phyloP scores from a whole-genome alignment of 2,797 vertebrate species.

The Myotis vivesi region DNA sequence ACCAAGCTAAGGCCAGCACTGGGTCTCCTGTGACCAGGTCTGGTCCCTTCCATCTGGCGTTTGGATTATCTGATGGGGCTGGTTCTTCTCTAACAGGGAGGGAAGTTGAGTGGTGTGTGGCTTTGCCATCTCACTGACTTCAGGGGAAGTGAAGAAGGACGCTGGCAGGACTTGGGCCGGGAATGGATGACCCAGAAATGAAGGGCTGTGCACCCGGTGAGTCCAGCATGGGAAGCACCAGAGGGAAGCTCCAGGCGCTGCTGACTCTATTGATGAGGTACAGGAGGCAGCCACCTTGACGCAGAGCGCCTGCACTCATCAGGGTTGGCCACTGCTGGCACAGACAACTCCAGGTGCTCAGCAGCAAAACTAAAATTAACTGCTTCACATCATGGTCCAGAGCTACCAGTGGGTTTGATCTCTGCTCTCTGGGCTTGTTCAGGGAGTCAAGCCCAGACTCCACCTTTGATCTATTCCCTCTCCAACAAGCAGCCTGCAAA shows the following conservation, averaged over 20 bases:
- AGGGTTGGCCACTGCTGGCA: not conserved
- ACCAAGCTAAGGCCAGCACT: not conserved
- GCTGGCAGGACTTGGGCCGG: not conserved
- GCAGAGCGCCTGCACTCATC: not conserved
- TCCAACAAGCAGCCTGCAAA: not conserved
- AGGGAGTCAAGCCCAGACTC: not conserved
- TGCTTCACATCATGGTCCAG: not conserved
- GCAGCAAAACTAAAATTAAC: fast-evolving
- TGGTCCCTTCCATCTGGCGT: not conserved
- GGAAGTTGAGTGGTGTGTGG: not conserved
- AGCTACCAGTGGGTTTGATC: not conserved
- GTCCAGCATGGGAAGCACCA: not conserved
- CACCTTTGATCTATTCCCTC: not conserved
- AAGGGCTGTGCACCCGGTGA: not conserved
- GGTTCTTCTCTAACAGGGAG: not conserved
- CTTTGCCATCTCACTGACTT: not conserved
- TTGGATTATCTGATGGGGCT: not conserved
- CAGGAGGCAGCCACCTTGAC: not conserved
- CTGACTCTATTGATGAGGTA: not conserved
- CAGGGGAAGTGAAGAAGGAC: not conserved
- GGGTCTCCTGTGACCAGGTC: not conserved
- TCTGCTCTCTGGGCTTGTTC: not conserved
- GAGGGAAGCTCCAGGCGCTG: not conserved
- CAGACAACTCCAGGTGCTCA: not conserved
- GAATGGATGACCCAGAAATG: not conserved